Evolutionary conservation across 2,888 invertebrate genomes (phyloP).

Genomic region (Sisyra terminalis): DNA sequence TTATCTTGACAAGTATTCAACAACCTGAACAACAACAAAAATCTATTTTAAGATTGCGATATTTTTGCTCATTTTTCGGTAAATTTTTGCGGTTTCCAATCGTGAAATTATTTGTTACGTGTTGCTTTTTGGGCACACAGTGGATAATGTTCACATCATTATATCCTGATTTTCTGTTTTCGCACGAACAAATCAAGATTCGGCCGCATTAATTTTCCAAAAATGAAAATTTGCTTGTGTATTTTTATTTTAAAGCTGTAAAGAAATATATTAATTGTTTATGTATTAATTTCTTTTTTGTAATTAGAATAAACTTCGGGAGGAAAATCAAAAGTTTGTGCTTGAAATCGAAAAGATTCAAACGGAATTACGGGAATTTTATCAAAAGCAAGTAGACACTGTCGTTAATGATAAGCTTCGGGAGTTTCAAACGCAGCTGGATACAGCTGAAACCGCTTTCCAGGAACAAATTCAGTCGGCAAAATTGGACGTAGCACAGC

Average conservation of each 20-base stretch:
- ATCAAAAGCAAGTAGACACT: slow-evolving; percentile 65
- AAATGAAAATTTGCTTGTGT: no score
- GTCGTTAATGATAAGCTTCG: slow-evolving; percentile 58
- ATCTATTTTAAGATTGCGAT: no score
- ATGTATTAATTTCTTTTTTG: neutral
- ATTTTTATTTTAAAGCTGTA: neutral
- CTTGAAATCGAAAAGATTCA: slow-evolving; percentile 45
- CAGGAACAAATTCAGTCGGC: slow-evolving; percentile 43
- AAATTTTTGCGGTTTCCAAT: neutral
- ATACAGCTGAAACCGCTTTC: slow-evolving; percentile 46
- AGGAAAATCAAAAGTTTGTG: slow-evolving; percentile 24
- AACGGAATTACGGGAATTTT: slow-evolving; percentile 50
- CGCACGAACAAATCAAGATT: no score
- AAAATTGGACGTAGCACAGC: slow-evolving; percentile 48
- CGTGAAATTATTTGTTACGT: neutral
- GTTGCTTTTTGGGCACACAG: neutral
- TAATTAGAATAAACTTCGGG: slow-evolving; percentile 27
- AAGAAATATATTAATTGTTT: neutral
- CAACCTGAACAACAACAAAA: no score
- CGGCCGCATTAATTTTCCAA: no score
- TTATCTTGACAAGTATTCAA: neutral
- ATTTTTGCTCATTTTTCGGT: neutral
- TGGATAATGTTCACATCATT: neutral
- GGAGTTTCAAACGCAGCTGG: slow-evolving; percentile 62
- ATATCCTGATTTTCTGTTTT: neutral